phyloP scores from a whole-genome alignment of 2,888 invertebrate genomes.

The Cosmia trapezina region DNA sequence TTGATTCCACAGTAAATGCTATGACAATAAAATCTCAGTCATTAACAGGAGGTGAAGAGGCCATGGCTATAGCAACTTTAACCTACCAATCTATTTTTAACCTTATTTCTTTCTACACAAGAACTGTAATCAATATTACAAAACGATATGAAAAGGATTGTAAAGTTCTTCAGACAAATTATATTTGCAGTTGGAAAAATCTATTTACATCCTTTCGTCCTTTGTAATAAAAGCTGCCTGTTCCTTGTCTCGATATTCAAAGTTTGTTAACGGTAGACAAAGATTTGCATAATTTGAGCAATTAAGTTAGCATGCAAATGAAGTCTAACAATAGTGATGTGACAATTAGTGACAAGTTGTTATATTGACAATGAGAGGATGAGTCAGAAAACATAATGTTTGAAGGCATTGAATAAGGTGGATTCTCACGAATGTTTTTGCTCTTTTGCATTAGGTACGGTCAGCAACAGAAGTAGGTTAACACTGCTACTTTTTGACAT shows the following conservation, averaged over 20 bases:
- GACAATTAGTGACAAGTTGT: slow-evolving; percentile 74
- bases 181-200: slow-evolving; percentile 5
- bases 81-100: slow-evolving; percentile 10
- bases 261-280: slow-evolving; percentile 22
- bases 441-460: neutral
- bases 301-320: slow-evolving; percentile 83
- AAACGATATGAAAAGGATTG: slow-evolving; percentile 46
- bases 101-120: slow-evolving; percentile 31
- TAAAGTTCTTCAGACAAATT: slow-evolving; percentile 32
- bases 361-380: slow-evolving; percentile 30
- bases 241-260: neutral
- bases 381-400: slow-evolving; percentile 14
- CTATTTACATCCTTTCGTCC: neutral
- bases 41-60: slow-evolving; percentile 37
- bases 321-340: slow-evolving; percentile 80
- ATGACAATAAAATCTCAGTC: slow-evolving; percentile 55
- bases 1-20: slow-evolving; percentile 38
- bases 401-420: neutral
- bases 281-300: slow-evolving; percentile 76
- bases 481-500: too few relatives aligned
- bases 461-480: too few relatives aligned
- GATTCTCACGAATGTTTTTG: neutral
- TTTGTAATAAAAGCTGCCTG: slow-evolving; percentile 10
- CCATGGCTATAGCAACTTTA: slow-evolving; percentile 20
- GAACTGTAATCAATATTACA: slow-evolving; percentile 16